Evolutionary conservation across 2,888 invertebrate species (phyloP), one percentile per base, ranked within the genome.

Genomic region (Charanyca ferruginea): DNA sequence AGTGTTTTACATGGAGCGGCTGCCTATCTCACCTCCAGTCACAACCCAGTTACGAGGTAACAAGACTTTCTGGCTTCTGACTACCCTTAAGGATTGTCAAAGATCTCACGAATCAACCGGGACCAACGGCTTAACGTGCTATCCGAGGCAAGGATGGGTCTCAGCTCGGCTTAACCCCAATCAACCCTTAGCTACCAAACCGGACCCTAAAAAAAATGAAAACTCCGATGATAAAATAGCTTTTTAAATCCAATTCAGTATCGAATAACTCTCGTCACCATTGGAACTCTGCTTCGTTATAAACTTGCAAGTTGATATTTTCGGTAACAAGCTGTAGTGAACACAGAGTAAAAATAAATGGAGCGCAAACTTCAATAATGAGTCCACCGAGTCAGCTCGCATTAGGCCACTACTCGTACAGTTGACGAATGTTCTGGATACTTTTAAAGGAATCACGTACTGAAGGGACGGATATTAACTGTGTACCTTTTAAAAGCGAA

Each of bases 231-330:
- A 16, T 22, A 49, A 48, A 32, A 55, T 22, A 32, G 20, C 6
- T 41, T 70, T 71, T 55, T 11, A 45, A 55, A 71, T 65, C 25
- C n/a, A 22, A 65, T 55, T 38, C 38, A 64, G 55, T 55, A 32
- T 69, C 51, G 23, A 45, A 32, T 45, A 55, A 32, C 23, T 51
- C 23, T 23, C 22, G 25, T 45, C 20, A 32, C 20, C 54, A 51
- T 25, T 16, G 18, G 13, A 42, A 44, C 20, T 52, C 20, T 13
- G 51, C n/a, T 28, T 45, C 20, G 42, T 6, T 57, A 53, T 47
- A 73, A 57, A 22, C 25, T 25, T 58, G 53, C 41, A 63, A 55
- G 49, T 51, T 52, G 59, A 74, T 74, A 59, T 69, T 69, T 73
- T 74, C 22, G 63, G 45, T 41, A 45, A 62, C 32, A 53, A 32